Evolutionary conservation across 2,113 vertebrate genomes (phyloP).

Genomic region (Ursus arctos): DNA sequence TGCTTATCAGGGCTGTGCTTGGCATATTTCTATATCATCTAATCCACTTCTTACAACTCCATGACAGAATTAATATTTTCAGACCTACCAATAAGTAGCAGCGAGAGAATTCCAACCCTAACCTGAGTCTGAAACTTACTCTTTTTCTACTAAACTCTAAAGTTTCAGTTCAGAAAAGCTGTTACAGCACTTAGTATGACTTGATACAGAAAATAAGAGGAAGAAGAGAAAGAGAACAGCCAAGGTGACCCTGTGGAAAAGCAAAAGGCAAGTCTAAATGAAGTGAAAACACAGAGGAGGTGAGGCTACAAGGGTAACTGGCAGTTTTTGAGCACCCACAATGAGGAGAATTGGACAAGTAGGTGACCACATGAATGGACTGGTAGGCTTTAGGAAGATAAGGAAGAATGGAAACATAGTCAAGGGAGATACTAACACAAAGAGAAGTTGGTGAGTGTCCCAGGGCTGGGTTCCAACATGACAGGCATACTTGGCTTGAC

Average conservation of each 20-base stretch:
- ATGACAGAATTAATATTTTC: background rate
- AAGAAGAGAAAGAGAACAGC: background rate
- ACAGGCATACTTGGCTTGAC: conserved; percentile 83
- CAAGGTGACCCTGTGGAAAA: background rate
- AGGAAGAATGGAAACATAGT: conserved; percentile 42
- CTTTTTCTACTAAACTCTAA: background rate
- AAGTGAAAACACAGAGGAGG: background rate
- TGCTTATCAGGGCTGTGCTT: background rate
- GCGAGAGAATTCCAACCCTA: background rate
- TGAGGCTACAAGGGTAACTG: background rate
- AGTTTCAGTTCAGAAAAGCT: background rate
- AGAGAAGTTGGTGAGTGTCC: conserved; percentile 76
- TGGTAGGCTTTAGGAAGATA: conserved; percentile 42
- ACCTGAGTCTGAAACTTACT: background rate
- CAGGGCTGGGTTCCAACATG: conserved; percentile 81
- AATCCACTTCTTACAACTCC: background rate
- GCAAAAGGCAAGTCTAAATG: background rate
- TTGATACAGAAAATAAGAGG: background rate
- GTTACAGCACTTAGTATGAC: background rate
- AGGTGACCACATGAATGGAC: background rate
- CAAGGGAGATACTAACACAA: conserved; percentile 67
- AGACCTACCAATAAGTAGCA: background rate
- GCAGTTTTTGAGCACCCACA: background rate
- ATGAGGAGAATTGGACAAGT: background rate
- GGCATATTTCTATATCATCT: background rate